phyloP scores from a whole-genome alignment of 2,113 vertebrate genomes.

The Lepisosteus osseus region DNA sequence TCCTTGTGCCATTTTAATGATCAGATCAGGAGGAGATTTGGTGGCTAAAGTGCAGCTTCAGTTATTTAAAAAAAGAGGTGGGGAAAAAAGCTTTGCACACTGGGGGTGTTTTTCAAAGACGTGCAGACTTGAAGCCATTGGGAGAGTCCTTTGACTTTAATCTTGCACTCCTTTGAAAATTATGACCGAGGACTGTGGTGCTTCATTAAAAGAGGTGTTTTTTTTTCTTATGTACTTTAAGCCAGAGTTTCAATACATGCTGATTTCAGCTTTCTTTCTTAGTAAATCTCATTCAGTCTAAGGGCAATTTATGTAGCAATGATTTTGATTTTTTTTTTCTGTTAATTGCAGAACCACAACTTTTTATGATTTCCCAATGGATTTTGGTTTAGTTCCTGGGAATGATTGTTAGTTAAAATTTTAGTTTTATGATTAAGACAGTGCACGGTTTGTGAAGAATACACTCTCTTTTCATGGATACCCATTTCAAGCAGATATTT shows the following conservation, averaged over 20 bases:
- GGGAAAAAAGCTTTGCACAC: slow-evolving; percentile 64
- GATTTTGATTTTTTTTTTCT: too few relatives aligned
- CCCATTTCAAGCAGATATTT: too few relatives aligned
- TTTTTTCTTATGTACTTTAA: slow-evolving; percentile 73
- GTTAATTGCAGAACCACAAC: too few relatives aligned
- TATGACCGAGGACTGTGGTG: slow-evolving; percentile 73
- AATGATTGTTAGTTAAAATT: too few relatives aligned
- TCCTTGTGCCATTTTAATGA: slow-evolving; percentile 67
- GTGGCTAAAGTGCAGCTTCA: slow-evolving; percentile 72
- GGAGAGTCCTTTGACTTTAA: slow-evolving; percentile 81
- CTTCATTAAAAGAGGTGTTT: slow-evolving; percentile 81
- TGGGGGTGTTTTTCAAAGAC: slow-evolving; percentile 80
- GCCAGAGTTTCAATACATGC: slow-evolving; percentile 62
- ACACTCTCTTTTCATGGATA: too few relatives aligned
- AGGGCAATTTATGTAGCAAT: too few relatives aligned
- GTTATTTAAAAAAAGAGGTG: slow-evolving; percentile 51
- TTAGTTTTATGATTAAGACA: too few relatives aligned
- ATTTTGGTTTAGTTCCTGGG: too few relatives aligned
- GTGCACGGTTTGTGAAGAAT: too few relatives aligned
- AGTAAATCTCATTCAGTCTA: too few relatives aligned
- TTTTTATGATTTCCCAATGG: too few relatives aligned
- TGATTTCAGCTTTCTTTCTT: slow-evolving; percentile 55
- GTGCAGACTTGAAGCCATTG: slow-evolving; percentile 74
- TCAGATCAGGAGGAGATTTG: slow-evolving; percentile 68
- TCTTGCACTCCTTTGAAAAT: slow-evolving; percentile 79